These are phyloP conservation scores for Philaethria dido DNA, from an alignment of 2,888 invertebrate genomes.

Conservation along the genomic window DNA sequence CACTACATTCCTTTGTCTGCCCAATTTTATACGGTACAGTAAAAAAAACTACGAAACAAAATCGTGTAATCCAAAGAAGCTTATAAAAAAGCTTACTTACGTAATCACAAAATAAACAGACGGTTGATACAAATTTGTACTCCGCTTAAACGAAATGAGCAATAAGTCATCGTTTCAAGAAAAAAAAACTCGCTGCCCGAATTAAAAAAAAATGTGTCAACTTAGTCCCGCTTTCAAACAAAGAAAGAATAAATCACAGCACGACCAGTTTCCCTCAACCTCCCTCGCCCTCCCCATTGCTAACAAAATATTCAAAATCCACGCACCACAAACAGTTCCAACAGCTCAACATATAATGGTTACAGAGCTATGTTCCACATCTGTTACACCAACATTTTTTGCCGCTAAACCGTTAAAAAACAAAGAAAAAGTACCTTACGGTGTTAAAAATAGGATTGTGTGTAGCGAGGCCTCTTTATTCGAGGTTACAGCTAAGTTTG, in stretches of 20 bases:
- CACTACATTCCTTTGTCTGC: neutral
- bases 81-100: conserved; percentile 23
- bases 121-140: conserved; percentile 27
- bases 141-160: conserved; percentile 37
- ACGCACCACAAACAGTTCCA: conserved; percentile 67
- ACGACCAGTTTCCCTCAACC: conserved; percentile 53
- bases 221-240: conserved; percentile 72
- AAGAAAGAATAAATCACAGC: conserved; percentile 79
- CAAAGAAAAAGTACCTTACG: conserved; percentile 34
- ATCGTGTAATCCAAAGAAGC: neutral
- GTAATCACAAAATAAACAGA: conserved; percentile 39
- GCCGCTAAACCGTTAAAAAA: conserved; percentile 22
- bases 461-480: neutral
- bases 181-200: conserved; percentile 45
- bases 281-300: conserved; percentile 52
- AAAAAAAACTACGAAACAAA: neutral
- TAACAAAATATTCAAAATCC: conserved; percentile 50
- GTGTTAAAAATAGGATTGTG: conserved; percentile 27
- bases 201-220: conserved; percentile 63
- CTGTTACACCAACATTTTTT: conserved; percentile 46
- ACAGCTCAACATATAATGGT: conserved; percentile 49
- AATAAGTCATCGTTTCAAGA: conserved; percentile 49
- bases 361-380: conserved; percentile 50
- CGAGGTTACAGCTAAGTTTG: conserved; percentile 9
- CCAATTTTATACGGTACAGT: too few relatives aligned